Evolutionary conservation across 2,888 invertebrate species (phyloP).

Genomic region (Metalampra italica): DNA sequence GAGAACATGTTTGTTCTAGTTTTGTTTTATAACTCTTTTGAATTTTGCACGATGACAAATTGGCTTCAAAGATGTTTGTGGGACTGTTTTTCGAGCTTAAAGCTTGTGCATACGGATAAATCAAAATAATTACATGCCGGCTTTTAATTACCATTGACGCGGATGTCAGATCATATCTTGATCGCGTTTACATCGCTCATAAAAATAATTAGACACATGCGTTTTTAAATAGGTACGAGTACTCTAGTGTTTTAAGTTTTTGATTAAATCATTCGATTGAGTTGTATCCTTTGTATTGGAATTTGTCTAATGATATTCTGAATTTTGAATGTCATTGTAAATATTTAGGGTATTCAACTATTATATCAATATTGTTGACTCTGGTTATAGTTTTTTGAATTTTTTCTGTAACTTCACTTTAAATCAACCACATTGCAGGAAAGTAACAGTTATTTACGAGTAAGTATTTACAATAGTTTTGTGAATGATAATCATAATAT

Average conservation of each 20-base stretch:
- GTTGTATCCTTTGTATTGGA: too few relatives aligned
- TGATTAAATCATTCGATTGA: neutral
- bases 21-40: conserved; percentile 46
- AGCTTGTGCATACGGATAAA: conserved; percentile 1
- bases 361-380: too few relatives aligned
- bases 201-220: conserved; percentile 39
- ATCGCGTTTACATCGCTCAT: conserved; percentile 41
- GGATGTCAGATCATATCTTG: conserved; percentile 37
- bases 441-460: too few relatives aligned
- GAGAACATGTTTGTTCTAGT: conserved; percentile 61
- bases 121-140: conserved; percentile 19
- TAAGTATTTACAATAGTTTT: too few relatives aligned
- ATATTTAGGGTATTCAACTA: too few relatives aligned
- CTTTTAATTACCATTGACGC: conserved; percentile 26
- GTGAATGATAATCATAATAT: too few relatives aligned
- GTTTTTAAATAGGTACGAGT: too few relatives aligned
- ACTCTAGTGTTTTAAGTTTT: conserved; percentile 21
- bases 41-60: conserved; percentile 41
- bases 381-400: too few relatives aligned
- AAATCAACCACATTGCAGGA: too few relatives aligned
- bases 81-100: conserved; percentile 4
- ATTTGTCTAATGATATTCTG: too few relatives aligned
- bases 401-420: too few relatives aligned
- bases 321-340: too few relatives aligned
- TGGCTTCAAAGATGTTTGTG: conserved; percentile 17